Evolutionary conservation across 2,797 vertebrate genomes (phyloP).

Genomic region (Acipenser ruthenus): DNA sequence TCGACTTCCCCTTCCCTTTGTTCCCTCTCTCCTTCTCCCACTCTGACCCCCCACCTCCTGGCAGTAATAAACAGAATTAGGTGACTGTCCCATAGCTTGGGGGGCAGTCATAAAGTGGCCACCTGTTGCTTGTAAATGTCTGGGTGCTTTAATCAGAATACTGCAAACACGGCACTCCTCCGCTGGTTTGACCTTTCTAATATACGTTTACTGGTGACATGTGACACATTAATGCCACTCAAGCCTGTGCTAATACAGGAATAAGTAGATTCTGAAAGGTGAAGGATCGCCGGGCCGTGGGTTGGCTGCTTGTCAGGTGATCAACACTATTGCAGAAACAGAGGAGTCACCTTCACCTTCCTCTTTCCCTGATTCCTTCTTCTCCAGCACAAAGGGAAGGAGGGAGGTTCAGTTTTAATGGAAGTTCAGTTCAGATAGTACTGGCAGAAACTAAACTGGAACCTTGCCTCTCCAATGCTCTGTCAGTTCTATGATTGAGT

Average conservation of each 20-base stretch:
- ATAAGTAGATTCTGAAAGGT: conserved; percentile 25
- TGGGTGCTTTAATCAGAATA: too few species aligned
- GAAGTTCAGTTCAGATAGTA: too few species aligned
- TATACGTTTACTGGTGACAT: conserved; percentile 35
- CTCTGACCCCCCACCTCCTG: conserved; percentile 17
- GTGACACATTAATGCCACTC: conserved; percentile 20
- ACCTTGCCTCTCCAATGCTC: too few species aligned
- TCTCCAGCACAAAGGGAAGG: too few species aligned
- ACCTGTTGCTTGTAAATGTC: too few species aligned
- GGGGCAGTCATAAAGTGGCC: conserved; percentile 13
- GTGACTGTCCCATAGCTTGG: conserved; percentile 32
- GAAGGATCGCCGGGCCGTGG: conserved; percentile 15
- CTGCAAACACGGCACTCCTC: conserved; percentile 40
- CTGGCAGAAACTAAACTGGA: too few species aligned
- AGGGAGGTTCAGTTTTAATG: too few species aligned
- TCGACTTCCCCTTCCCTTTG: not conserved
- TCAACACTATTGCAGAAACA: conserved; percentile 30
- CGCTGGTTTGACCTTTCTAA: conserved; percentile 27
- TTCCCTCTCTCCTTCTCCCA: not conserved
- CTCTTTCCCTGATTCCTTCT: conserved; percentile 22
- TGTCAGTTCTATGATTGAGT: too few species aligned
- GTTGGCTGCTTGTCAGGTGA: conserved; percentile 26
- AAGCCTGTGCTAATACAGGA: conserved; percentile 26
- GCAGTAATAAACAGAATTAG: conserved; percentile 27
- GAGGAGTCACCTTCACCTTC: conserved; percentile 21